Conservation (phyloP, 1,140 invertebrate genomes). For the Calosoma granatense region DNA sequence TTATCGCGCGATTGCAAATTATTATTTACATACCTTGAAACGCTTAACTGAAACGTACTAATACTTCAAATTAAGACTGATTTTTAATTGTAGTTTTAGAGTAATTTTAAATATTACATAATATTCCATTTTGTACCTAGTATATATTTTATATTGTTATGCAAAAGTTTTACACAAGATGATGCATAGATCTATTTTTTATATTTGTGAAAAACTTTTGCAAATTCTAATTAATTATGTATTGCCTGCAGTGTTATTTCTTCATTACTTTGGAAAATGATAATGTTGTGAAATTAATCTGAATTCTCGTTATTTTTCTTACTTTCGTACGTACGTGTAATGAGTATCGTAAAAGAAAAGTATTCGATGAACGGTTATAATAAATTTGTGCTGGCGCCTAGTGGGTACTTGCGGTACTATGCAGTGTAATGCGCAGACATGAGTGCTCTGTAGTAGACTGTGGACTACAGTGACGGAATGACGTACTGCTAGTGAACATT, state of each 20-base stretch:
- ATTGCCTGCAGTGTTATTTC: neutral
- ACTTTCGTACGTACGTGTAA: no score
- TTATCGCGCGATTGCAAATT: neutral
- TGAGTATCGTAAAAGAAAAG: no score
- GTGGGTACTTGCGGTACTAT: neutral
- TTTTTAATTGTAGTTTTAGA: neutral
- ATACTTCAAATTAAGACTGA: neutral
- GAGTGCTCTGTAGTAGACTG: neutral
- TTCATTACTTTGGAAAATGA: neutral
- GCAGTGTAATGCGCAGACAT: neutral
- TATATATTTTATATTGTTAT: constrained; percentile 4
- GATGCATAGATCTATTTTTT: neutral
- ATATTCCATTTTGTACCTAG: neutral
- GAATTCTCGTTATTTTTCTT: no score
- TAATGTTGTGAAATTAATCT: neutral
- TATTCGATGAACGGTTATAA: neutral
- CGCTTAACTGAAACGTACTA: neutral
- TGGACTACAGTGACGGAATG: neutral
- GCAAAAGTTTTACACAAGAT: neutral
- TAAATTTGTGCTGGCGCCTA: neutral
- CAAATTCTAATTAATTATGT: neutral
- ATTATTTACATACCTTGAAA: neutral
- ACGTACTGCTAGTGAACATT: neutral
- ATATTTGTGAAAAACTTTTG: neutral
- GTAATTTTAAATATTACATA: neutral